Evolutionary conservation across 2,113 vertebrate species (phyloP), one percentile per base, ranked within the genome.

Genomic region (Thermophis baileyi): DNA sequence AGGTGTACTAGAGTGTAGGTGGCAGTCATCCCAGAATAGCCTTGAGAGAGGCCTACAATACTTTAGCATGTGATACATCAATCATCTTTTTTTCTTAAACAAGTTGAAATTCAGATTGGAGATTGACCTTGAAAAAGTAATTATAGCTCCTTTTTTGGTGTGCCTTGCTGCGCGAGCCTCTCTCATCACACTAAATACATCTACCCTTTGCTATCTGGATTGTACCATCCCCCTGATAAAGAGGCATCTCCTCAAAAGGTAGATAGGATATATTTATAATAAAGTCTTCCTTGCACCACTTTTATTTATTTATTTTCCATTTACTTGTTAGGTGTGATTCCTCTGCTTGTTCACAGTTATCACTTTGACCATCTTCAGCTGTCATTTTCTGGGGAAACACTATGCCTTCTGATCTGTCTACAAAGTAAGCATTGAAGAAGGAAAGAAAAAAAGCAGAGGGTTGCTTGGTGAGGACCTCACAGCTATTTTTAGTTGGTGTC

Each of bases 401-500:
- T 14, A n/a, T 63, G 60, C 27, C 27, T 87, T 87, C 4, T 27
- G 91, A 60, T 60, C 54, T 35, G 27, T 14, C 85, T 57, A 12
- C 90, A 90, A 81, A 90, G 90, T 27, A n/a, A 87, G 87, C 47
- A 47, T 85, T 87, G 91, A 87, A 24, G 27, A 93, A 90, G n/a
- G 22, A 47, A 90, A 93, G 63, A 94, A 60, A 88, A 92, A 9
- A 44, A 90, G 50, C 24, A 18, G 20, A 57, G 5, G 46, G n/a
- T 25, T 25, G 27, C 4, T 35, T 46, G 27, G 47, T 40, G 49
- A 90, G 27, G 27, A n/a, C 11, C 27, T n/a, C 60, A 14, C 27
- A 35, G 3, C 87, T 94, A 0, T 9, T 95, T 86, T 90, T 91
- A 49, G 91, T 49, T 88, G 91, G 85, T 92, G 87, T 94, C 44